Evolutionary conservation across 2,113 vertebrate genomes (phyloP), one percentile per base, ranked within the genome.

Genomic region (Zapus hudsonius): DNA sequence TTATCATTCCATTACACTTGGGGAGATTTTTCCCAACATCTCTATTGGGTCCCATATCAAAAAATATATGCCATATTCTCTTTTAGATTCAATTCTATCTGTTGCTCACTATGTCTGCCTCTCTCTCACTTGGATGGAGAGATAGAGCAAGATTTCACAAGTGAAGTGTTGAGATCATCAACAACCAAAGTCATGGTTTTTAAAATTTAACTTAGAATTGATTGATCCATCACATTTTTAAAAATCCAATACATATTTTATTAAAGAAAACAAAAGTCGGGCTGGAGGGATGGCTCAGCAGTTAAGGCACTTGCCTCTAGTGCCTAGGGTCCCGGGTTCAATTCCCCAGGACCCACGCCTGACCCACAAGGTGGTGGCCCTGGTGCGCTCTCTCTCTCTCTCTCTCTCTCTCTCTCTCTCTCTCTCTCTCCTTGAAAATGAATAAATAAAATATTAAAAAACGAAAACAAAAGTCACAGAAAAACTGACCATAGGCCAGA

Each of bases 191-290:
- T 52, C 19, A 52, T 16, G 4, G 22, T 23, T 83, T 85, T 13
- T 81, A 92, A n/a, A n/a, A 63, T 78, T 82, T n/a, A 82, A 3
- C 27, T 85, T 75, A 59, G 76, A 16, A 66, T 93, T 63, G 61
- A 83, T 52, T 29, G 36, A 42, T 27, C 8, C 87, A 87, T 82
- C 55, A 64, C 15, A n/a, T n/a, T 25, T 13, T 8, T 63, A 47
- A 84, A 16, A 64, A 64, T 67, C 81, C 29, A 64, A 63, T 42
- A 63, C 5, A 75, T 55, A 64, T 85, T 85, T 94, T 63, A 76
- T 64, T 70, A 31, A 59, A 31, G 38, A 73, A 17, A 91, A 83
- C 52, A n/a, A n/a, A n/a, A n/a, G n/a, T n/a, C n/a, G n/a, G n/a
- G n/a, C n/a, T n/a, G n/a, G n/a, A n/a, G n/a, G n/a, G n/a, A n/a